Base-by-base conservation (phyloP, 2,888 invertebrate species). In the Drosophila mettleri region DNA sequence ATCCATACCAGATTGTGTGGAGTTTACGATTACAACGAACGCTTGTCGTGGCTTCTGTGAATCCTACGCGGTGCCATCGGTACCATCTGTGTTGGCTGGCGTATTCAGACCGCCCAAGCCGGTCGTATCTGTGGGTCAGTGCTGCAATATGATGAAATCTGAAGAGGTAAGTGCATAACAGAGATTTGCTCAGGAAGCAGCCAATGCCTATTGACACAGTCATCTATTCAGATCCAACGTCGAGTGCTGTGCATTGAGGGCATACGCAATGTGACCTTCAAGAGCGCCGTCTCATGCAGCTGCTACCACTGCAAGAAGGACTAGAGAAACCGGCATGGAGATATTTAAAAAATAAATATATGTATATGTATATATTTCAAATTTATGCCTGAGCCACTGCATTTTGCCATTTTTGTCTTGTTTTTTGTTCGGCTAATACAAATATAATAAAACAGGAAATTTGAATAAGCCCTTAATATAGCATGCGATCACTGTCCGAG, bases 61-160 rank as follows among this genome's bases (percentile, higher is more conserved):
- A 89, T 97, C 97, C 3, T 97, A 96, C 94, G 96, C 97, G 2
- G 94, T 97, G 45, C 97, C 97, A 0, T 96, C 97, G 74, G 93
- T 94, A 52, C 90, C 90, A 5, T 86, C 86, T 72, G 51, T 52
- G 3, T 4, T 74, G 18, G 16, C 41, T 0, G 82, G 85, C 10
- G 68, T 88, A 4, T 87, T 88, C 16, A 94, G 94, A 74, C 92
- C 93, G 6, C 92, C 93, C 27, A 94, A 96, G 84, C 94, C 95
- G 1, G 94, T 96, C 61, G 95, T 96, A 2, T 97, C 97, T 0
- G 94, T 96, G 34, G 97, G 97, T 10, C 96, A 97, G 90, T 97
- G 97, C 92, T 97, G 97, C 92, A 97, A 96, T 91, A 97, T 97
- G 86, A 96, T 96, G 95, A 96, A 97, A 85, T 95, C 97, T 0